Base-by-base conservation (phyloP, 2,113 vertebrate genomes). In the Cichladusa arquata region DNA sequence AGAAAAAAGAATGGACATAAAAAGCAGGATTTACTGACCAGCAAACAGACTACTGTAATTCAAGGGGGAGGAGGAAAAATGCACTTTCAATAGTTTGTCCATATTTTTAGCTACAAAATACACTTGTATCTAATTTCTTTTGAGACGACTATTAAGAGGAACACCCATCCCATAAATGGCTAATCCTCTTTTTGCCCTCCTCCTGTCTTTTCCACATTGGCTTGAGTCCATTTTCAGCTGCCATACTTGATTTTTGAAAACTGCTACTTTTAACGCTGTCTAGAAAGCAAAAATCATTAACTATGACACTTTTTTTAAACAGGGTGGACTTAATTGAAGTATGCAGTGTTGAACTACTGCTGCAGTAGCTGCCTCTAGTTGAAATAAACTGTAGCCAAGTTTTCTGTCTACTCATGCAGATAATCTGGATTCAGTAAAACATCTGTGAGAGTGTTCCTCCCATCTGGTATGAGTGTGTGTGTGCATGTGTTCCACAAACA, bases 321-420 rank as follows among this genome's bases (percentile, higher is more conserved):
- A 98, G 97, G 97, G 97, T 98, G 97, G 97, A 97, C 92, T 97
- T 96, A 95, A 98, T 88, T 93, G 93, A 97, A 95, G 84, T 88
- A 93, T 93, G 96, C 96, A 97, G 97, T 97, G 94, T 86, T 96
- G 89, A 96, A 97, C 92, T 97, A 94, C 96, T 97, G 95, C 96
- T 97, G 91, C 42, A 91, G 95, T 97, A 97, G 97, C 97, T 97
- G 92, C 97, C 97, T 97, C 92, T 96, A 97, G 96, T 97, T 93
- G 86, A 97, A 98, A 96, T 85, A 96, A 97, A 96, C 65, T 90
- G 92, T 97, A 98, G 97, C 86, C 92, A 91, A 79, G 79, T 94
- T 96, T 94, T 97, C 91, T 97, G 74, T 95, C 92, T 96, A 87
- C 86, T 95, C 91, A 84, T 96, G 95, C 97, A 95, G 97, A 56